phyloP scores from a whole-genome alignment of 2,113 vertebrate species.

The Chauna torquata region DNA sequence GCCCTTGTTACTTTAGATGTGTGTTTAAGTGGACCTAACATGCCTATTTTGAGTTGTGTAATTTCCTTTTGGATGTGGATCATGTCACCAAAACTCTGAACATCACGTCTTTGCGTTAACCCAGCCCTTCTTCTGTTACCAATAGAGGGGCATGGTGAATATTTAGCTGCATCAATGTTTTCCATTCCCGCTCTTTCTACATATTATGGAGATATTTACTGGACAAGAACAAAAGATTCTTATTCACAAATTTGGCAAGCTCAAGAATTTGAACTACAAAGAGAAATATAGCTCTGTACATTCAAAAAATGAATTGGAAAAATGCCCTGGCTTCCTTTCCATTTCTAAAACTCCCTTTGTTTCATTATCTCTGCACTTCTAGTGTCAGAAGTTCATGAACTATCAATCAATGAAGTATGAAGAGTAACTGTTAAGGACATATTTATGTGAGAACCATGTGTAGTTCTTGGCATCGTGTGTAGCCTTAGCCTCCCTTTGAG shows the following conservation, averaged over 20 bases:
- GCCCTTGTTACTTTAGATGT: not conserved
- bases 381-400: slow-evolving; percentile 38
- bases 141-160: not conserved
- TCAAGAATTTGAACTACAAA: not conserved
- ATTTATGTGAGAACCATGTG: slow-evolving; percentile 57
- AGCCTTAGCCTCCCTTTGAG: slow-evolving; percentile 13
- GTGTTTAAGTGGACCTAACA: not conserved
- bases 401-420: slow-evolving; percentile 14
- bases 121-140: not conserved
- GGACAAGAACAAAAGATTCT: not conserved
- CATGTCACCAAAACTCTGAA: not conserved
- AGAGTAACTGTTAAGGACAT: slow-evolving; percentile 33
- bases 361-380: slow-evolving; percentile 15
- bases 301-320: not conserved
- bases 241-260: slow-evolving; percentile 41
- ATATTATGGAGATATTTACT: not conserved
- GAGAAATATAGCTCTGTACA: slow-evolving; percentile 35
- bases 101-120: not conserved
- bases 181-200: not conserved
- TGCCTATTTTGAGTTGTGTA: not conserved
- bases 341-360: slow-evolving; percentile 50
- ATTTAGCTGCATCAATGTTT: not conserved
- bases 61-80: not conserved
- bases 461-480: not conserved
- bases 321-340: not conserved